A percentile compares a stretch with the other conserved stretches of the same genome.
Evolutionary conservation across 2,888 invertebrate genomes (phyloP).

Genomic region (Eustalomyia histrio): DNA sequence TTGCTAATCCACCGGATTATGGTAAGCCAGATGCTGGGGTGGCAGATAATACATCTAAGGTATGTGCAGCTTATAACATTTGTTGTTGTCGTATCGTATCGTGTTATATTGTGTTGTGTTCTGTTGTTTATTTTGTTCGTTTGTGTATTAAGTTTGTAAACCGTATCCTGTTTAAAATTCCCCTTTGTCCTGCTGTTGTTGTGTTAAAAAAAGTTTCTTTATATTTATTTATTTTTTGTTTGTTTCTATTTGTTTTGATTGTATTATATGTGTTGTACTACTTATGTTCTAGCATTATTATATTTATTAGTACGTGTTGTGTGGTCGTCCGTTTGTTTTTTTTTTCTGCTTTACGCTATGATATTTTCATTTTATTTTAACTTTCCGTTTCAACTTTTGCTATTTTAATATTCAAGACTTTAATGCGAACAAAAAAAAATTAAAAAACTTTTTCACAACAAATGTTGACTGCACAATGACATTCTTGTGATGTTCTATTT

Average conservation of each 20-base stretch:
- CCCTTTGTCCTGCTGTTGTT: conserved; percentile 10
- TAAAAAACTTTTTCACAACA: conserved; percentile 33
- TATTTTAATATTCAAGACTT: conserved; percentile 6
- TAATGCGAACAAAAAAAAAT: conserved; percentile 13
- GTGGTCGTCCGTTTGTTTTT: conserved; percentile 28
- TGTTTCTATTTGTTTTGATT: conserved; percentile 17
- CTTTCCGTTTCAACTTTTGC: conserved; percentile 33
- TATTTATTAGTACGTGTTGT: conserved; percentile 12
- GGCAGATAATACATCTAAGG: conserved; percentile 83
- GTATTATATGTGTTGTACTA: background rate
- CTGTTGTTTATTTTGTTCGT: conserved; percentile 62
- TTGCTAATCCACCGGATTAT: conserved; percentile 97
- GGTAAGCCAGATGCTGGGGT: conserved; percentile 90
- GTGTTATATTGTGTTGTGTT: conserved; percentile 53
- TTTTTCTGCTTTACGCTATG: conserved; percentile 14
- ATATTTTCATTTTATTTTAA: conserved; percentile 49
- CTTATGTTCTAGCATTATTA: background rate
- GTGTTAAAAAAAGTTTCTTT: conserved; percentile 14
- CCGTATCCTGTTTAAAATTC: conserved; percentile 13
- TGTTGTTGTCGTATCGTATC: conserved; percentile 28
- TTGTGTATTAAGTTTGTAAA: conserved; percentile 51
- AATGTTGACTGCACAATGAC: conserved; percentile 34
- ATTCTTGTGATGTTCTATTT: conserved; percentile 8
- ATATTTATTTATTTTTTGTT: conserved; percentile 28
- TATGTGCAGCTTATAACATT: conserved; percentile 71